phyloP scores from a whole-genome alignment of 2,113 vertebrate species.

The Pluvianellus socialis region DNA sequence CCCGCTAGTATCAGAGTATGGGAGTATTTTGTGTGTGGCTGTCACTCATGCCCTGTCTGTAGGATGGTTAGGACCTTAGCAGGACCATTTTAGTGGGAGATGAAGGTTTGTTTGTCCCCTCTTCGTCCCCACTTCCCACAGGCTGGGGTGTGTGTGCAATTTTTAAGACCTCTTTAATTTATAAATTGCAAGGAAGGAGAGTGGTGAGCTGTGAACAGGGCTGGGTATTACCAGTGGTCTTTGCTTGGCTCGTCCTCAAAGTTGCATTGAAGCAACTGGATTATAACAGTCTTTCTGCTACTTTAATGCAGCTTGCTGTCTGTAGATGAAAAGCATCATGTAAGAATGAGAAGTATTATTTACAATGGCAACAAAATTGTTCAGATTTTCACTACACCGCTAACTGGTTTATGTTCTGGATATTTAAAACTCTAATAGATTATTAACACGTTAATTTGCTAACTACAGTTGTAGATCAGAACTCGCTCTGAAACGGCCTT shows the following conservation, averaged over 20 bases:
- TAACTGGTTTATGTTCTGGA: background rate
- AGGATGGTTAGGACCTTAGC: background rate
- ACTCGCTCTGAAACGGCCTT: background rate
- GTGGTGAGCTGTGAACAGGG: background rate
- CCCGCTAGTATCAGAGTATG: background rate
- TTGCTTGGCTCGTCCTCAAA: background rate
- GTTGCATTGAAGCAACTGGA: background rate
- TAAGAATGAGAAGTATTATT: background rate
- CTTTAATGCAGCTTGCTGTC: background rate
- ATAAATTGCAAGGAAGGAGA: fast-evolving
- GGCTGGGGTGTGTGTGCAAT: background rate
- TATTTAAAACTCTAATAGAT: background rate
- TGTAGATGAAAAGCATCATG: background rate
- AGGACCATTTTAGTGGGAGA: background rate
- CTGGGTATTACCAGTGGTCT: background rate
- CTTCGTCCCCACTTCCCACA: background rate
- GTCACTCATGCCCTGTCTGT: background rate
- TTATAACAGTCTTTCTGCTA: background rate
- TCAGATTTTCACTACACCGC: background rate
- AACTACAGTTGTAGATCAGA: background rate
- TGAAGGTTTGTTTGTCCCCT: background rate
- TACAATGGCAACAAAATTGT: background rate
- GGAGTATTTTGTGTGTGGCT: fast-evolving
- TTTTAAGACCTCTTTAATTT: background rate
- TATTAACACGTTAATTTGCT: background rate